These are phyloP conservation scores for Machaerirhynchus nigripectus DNA, from an alignment of 2,113 vertebrate genomes.

Conservation along the genomic window DNA sequence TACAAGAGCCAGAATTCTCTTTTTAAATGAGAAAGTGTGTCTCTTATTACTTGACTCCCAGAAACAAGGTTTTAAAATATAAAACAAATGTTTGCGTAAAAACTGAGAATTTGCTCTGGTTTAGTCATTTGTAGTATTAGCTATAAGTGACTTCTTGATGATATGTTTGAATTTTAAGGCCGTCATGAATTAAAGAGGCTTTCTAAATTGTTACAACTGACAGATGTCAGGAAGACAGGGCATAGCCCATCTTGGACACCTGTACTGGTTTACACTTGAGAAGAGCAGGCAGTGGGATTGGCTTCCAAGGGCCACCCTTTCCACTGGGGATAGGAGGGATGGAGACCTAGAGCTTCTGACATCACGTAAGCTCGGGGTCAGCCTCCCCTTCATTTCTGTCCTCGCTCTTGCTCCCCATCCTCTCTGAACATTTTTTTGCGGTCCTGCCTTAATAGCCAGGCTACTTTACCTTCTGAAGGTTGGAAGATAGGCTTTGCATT, in stretches of 20 bases:
- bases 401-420: not conserved
- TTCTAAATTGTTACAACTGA: not conserved
- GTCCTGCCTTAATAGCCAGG: not conserved
- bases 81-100: not conserved
- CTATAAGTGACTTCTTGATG: not conserved
- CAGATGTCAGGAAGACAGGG: rapidly evolving
- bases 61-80: not conserved
- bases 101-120: not conserved
- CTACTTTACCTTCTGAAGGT: not conserved
- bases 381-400: not conserved
- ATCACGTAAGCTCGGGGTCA: rapidly evolving
- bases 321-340: not conserved
- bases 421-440: rapidly evolving
- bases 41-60: not conserved
- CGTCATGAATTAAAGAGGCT: not conserved
- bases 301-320: not conserved
- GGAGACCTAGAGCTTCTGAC: not conserved
- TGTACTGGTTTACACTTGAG: not conserved
- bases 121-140: not conserved
- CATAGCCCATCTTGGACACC: not conserved
- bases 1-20: not conserved
- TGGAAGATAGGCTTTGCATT: not conserved
- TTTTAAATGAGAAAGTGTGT: not conserved
- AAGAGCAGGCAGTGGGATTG: not conserved
- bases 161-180: not conserved